Percentiles rank a stretch among this genome's conserved stretches.
Conservation (phyloP, 2,113 vertebrate species). For the Pituophis catenifer region DNA sequence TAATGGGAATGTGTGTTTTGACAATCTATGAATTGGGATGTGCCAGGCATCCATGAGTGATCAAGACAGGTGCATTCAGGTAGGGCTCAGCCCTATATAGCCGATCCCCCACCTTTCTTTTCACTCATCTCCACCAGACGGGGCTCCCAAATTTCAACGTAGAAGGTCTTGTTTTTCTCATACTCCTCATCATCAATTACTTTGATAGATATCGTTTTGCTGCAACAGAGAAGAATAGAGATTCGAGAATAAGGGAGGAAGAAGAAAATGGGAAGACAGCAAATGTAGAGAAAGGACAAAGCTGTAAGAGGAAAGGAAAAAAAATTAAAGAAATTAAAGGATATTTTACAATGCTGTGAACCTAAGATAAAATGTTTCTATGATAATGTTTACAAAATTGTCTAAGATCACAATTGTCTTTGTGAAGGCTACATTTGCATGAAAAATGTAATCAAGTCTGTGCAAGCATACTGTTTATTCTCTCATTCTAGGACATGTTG, state of each 20-base stretch:
- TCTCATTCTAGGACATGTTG: background rate
- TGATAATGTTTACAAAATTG: background rate
- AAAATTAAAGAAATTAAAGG: conserved; percentile 33
- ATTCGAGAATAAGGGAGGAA: conserved; percentile 57
- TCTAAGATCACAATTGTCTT: background rate
- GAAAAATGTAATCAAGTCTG: background rate
- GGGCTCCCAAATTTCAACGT: conserved; percentile 92
- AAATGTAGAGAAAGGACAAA: conserved; percentile 37
- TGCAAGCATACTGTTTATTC: background rate
- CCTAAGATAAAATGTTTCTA: background rate
- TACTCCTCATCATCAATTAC: conserved; percentile 98
- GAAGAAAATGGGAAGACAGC: conserved; percentile 46
- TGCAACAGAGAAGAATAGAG: conserved; percentile 84
- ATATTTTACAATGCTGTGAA: background rate
- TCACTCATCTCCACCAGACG: conserved; percentile 96
- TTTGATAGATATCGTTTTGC: conserved; percentile 94
- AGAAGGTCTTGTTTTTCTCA: conserved; percentile 99
- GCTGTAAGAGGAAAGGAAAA: conserved; percentile 46
- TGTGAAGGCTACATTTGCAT: background rate
- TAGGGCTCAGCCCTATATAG: conserved; percentile 66
- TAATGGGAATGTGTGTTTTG: conserved; percentile 56
- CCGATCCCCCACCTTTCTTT: conserved; percentile 92
- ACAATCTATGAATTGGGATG: conserved; percentile 61
- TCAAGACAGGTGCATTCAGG: conserved; percentile 72
- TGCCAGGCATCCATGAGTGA: conserved; percentile 71